Percentiles rank a stretch among this genome's conserved stretches.
phyloP scores from a whole-genome alignment of 2,113 vertebrate genomes.

The Labeo rohita region DNA sequence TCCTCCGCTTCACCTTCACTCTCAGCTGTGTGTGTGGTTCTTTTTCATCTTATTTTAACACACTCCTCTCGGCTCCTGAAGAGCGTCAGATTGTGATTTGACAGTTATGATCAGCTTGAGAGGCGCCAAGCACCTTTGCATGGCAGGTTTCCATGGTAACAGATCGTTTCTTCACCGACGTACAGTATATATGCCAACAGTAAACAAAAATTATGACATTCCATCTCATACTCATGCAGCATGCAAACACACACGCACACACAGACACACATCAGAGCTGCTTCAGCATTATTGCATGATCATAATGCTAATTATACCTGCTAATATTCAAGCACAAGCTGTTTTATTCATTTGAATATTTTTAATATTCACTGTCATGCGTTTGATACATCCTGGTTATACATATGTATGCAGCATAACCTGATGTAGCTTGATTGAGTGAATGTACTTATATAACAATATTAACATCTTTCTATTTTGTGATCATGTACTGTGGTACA shows the following conservation, averaged over 20 bases:
- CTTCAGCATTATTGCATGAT: not conserved
- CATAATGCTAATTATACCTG: not conserved
- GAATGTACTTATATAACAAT: not conserved
- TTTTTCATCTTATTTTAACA: constrained; percentile 16
- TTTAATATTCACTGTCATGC: not conserved
- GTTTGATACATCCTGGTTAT: not conserved
- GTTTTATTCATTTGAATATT: not conserved
- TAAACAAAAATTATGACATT: constrained; percentile 36
- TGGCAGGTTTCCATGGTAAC: constrained; percentile 79
- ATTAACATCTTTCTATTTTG: not conserved
- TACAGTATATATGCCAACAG: constrained; percentile 46
- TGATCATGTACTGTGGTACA: not conserved
- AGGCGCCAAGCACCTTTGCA: constrained; percentile 66
- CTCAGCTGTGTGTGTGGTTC: not conserved
- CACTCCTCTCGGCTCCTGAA: constrained; percentile 43
- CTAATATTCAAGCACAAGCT: not conserved
- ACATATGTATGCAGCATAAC: not conserved
- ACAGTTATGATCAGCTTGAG: constrained; percentile 67
- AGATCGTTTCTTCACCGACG: constrained; percentile 56
- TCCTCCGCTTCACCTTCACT: constrained; percentile 17
- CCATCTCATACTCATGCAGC: not conserved
- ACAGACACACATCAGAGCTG: not conserved
- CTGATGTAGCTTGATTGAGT: not conserved
- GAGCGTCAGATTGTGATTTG: constrained; percentile 66
- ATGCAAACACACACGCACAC: not conserved